These are phyloP conservation scores for Rhopalosiphum nymphaeae DNA, from an alignment of 2,888 invertebrate species.

Conservation along the genomic window DNA sequence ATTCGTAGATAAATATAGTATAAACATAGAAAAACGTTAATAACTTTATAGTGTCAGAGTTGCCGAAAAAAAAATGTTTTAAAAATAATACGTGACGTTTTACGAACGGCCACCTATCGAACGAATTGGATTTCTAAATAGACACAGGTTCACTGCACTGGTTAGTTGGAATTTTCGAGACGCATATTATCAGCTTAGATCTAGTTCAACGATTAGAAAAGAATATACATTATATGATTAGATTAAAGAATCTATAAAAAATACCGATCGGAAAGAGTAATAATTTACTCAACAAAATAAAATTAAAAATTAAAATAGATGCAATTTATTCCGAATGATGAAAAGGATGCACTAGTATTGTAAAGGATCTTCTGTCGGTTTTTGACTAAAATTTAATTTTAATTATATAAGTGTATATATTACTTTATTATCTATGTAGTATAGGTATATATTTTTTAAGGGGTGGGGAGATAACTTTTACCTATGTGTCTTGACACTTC, in stretches of 20 bases:
- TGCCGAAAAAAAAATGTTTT: background rate
- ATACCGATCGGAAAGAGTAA: background rate
- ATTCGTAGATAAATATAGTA: background rate
- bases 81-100: slow-evolving; percentile 15
- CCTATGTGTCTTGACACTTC: background rate
- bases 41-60: background rate
- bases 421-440: too few species aligned
- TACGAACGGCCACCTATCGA: background rate
- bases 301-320: background rate
- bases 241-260: background rate
- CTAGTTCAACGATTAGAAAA: background rate
- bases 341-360: background rate
- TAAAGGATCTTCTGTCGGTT: background rate
- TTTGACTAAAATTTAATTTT: background rate
- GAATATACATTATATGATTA: background rate
- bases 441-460: too few species aligned
- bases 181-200: background rate
- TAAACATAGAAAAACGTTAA: background rate
- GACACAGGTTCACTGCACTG: background rate
- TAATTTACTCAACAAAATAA: background rate
- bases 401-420: background rate
- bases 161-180: background rate
- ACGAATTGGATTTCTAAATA: slow-evolving; percentile 9
- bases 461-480: background rate
- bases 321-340: background rate